A percentile compares a stretch with the other conserved stretches of the same genome.
Evolutionary conservation across 2,113 vertebrate species (phyloP).

Genomic region (Madoqua kirkii): DNA sequence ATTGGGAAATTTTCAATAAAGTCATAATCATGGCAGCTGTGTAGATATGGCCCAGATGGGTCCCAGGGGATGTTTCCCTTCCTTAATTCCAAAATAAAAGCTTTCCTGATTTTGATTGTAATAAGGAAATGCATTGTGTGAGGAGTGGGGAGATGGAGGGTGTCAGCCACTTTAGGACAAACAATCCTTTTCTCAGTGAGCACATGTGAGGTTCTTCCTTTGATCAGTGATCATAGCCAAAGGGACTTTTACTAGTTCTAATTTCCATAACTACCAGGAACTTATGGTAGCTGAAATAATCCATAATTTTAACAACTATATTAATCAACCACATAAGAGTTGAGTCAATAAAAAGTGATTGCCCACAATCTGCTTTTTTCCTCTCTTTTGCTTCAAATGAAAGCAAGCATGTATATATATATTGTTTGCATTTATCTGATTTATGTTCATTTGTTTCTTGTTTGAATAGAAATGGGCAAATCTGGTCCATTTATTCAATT

Average conservation of each 20-base stretch:
- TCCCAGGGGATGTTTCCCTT: background rate
- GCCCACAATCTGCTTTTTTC: background rate
- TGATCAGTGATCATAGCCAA: background rate
- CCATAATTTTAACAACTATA: background rate
- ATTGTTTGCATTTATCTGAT: background rate
- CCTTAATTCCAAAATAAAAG: constrained; percentile 1
- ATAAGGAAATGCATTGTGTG: background rate
- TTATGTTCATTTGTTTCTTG: background rate
- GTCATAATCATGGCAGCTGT: background rate
- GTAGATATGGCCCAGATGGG: background rate
- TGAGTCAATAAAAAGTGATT: background rate
- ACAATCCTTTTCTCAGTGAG: background rate
- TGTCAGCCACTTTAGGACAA: background rate
- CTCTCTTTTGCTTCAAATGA: background rate
- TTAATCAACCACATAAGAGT: background rate
- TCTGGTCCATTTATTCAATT: background rate
- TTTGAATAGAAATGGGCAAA: constrained; percentile 11
- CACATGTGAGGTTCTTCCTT: background rate
- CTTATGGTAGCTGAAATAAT: background rate
- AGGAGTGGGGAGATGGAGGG: background rate
- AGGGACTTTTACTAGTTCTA: background rate
- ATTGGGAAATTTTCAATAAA: constrained; percentile 55
- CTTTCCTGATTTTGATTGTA: constrained; percentile 10
- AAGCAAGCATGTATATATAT: background rate
- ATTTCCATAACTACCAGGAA: background rate